A percentile compares a stretch with the other conserved stretches of the same genome.
Conservation (phyloP, 2,797 vertebrate species). For the Acestrorhynchus altus region DNA sequence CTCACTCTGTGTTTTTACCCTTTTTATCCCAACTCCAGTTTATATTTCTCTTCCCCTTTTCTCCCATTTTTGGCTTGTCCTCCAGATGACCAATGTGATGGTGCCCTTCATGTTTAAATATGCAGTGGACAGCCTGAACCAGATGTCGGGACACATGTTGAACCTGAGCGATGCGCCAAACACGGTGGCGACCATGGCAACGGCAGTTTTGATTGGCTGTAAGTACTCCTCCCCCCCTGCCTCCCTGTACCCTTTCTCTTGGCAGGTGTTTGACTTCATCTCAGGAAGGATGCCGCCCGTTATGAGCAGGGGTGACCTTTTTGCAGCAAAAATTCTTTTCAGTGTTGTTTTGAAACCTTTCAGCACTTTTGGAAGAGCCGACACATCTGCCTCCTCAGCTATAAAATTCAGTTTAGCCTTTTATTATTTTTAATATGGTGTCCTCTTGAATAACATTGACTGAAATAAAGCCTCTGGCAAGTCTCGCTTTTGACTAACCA, state of each 20-base stretch:
- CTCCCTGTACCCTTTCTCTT: constrained; percentile 55
- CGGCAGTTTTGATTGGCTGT: constrained; percentile 95
- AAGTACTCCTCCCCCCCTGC: constrained; percentile 78
- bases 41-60: neutral
- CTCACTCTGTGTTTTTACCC: constrained; percentile 18
- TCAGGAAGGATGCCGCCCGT: constrained; percentile 70
- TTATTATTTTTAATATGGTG: neutral
- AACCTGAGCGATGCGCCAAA: constrained; percentile 91
- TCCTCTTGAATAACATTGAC: neutral
- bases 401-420: constrained; percentile 5
- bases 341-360: constrained; percentile 58
- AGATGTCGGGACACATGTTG: constrained; percentile 94
- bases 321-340: constrained; percentile 69
- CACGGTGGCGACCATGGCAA: constrained; percentile 95
- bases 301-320: constrained; percentile 77
- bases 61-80: constrained; percentile 26
- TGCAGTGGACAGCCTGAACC: constrained; percentile 95
- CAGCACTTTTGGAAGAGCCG: constrained; percentile 16
- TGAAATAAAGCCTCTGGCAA: neutral
- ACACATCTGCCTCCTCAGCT: constrained; percentile 41
- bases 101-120: constrained; percentile 99
- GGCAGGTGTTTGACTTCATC: constrained; percentile 75
- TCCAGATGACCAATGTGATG: constrained; percentile 92
- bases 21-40: constrained; percentile 34
- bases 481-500: neutral